Evolutionary conservation across 2,888 invertebrate species (phyloP).

Genomic region (Rhagium mordax): DNA sequence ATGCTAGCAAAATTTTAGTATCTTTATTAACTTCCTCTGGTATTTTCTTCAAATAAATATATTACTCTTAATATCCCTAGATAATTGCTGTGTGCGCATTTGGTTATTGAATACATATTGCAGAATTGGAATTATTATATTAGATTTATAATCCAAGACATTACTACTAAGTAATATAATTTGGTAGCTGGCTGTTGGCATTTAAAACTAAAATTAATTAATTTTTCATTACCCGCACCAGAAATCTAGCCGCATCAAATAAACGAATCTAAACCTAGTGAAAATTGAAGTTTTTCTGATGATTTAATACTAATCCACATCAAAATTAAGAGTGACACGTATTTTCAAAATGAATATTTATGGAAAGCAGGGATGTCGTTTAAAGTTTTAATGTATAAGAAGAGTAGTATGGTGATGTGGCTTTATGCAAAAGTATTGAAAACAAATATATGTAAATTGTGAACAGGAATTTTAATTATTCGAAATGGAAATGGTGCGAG

Average conservation of each 20-base stretch:
- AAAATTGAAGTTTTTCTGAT: not conserved
- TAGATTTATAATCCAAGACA: no score
- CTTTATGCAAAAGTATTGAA: conserved; percentile 13
- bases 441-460: conserved; percentile 21
- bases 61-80: no score
- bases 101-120: no score
- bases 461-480: conserved; percentile 42
- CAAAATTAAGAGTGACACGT: not conserved
- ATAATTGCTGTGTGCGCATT: no score
- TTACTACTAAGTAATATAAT: no score
- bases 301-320: not conserved
- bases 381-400: not conserved
- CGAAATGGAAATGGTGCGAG: conserved; percentile 40
- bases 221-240: not conserved
- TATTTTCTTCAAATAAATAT: no score
- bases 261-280: not conserved
- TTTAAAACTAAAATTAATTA: not conserved
- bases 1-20: no score
- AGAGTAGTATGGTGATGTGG: not conserved
- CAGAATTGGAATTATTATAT: no score
- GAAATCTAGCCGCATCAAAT: not conserved
- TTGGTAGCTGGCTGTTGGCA: no score
- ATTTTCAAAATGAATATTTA: not conserved
- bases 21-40: no score
- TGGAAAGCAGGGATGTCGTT: not conserved